Conservation (phyloP, 1,140 invertebrate genomes). For the Sesamia nonagrioides region DNA sequence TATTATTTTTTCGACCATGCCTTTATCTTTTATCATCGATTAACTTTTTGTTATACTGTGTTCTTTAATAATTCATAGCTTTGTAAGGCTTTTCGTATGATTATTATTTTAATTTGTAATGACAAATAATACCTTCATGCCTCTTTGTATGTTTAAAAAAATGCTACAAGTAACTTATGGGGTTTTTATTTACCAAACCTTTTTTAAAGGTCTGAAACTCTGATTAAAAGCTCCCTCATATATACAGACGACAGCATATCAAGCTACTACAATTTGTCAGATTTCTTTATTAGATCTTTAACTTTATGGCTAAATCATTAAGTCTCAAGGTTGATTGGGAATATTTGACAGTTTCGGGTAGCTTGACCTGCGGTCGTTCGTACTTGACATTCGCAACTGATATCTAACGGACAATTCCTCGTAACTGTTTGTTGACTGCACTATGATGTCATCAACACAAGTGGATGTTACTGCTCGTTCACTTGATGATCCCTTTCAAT, state of each 20-base stretch:
- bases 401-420: not conserved
- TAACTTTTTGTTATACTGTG: conserved; percentile 56
- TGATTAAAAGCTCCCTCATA: not conserved
- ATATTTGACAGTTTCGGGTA: too few relatives aligned
- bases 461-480: conserved; percentile 7
- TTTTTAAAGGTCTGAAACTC: too few relatives aligned
- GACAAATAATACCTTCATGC: too few relatives aligned
- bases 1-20: conserved; percentile 62
- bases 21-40: conserved; percentile 64
- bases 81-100: not conserved
- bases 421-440: not conserved
- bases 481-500: conserved; percentile 1
- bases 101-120: not conserved
- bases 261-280: too few relatives aligned
- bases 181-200: too few relatives aligned
- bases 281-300: too few relatives aligned
- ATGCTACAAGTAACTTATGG: too few relatives aligned
- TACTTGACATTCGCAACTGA: not conserved
- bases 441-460: conserved; percentile 12
- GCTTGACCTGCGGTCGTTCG: too few relatives aligned
- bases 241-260: too few relatives aligned
- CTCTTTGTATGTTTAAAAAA: too few relatives aligned
- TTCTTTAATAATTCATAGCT: conserved; percentile 25
- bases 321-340: too few relatives aligned
- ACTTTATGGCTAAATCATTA: too few relatives aligned